Evolutionary conservation across 2,113 vertebrate genomes (phyloP), one percentile per base, ranked within the genome.

Genomic region (Dunckerocampus dactyliophorus): DNA sequence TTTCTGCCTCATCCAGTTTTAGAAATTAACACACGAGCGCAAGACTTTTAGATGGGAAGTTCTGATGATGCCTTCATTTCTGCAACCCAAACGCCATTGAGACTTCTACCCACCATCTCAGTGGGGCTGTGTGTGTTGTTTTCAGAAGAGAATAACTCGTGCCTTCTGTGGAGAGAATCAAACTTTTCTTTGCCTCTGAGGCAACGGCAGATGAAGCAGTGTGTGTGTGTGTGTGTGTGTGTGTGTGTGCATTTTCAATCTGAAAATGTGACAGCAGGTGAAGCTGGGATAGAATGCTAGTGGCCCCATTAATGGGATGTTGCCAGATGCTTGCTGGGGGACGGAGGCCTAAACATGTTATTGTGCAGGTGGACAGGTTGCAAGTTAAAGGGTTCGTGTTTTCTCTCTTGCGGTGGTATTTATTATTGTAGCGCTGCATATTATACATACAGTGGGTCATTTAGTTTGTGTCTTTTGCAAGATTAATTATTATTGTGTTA

Each of bases 1-100:
- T 88, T 85, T 89, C 87, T 85, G 84, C 85, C 79, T 88, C 73
- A 87, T 86, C 86, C 85, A 83, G 87, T 89, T 91, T 90, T 89
- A 84, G 85, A 90, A 90, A 90, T 88, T 88, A 89, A 87, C 79
- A 70, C 71, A 78, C 75, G 59, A 56, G 63, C 63, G 53, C 68
- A n/a, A 14, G 65, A 71, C 69, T 79, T 83, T 82, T 74, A 76
- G 75, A 82, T 76, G 63, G 68, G 83, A 87, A 84, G 76, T 87
- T 89, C 77, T 72, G 17, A 55, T 73, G 17, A 55, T 61, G 79
- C 81, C 81, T 85, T 88, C 74, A 79, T 84, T 85, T 75, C 78
- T 58, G 81, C 83, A 83, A 69, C 71, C 68, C 59, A 15, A 84
- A 83, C 67, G 67, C 76, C 80, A 83, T 80, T 60, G 75, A 88